phyloP scores from a whole-genome alignment of 2,888 invertebrate genomes.

The Rhopalosiphum nymphaeae region DNA sequence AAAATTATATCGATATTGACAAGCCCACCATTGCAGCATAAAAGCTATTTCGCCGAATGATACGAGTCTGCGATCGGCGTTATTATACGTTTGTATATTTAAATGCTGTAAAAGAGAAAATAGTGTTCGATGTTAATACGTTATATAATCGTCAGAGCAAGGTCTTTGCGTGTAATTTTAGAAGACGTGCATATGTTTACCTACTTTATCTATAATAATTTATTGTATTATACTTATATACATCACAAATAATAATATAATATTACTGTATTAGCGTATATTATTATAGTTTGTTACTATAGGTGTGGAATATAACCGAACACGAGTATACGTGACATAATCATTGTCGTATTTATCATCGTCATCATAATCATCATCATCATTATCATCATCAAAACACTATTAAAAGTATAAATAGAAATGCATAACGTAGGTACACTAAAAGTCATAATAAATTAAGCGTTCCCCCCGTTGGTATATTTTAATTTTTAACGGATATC shows the following conservation, averaged over 20 bases:
- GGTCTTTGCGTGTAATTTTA: not conserved
- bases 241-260: not conserved
- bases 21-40: not conserved
- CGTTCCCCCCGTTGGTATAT: not conserved
- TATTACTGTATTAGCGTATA: not conserved
- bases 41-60: not conserved
- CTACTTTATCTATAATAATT: not conserved
- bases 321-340: not conserved
- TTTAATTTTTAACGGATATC: constrained; percentile 13
- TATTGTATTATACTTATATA: not conserved
- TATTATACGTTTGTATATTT: not conserved
- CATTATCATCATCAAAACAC: not conserved
- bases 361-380: no score
- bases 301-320: not conserved
- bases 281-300: not conserved
- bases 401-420: not conserved
- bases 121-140: not conserved
- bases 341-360: not conserved
- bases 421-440: not conserved
- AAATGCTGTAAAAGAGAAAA: constrained; percentile 2
- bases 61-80: not conserved
- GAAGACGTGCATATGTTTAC: not conserved
- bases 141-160: not conserved
- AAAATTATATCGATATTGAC: not conserved
- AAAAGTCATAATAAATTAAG: constrained; percentile 2